These are phyloP conservation scores for Lophochroa leadbeateri DNA, from an alignment of 2,113 vertebrate genomes.

Conservation along the genomic window DNA sequence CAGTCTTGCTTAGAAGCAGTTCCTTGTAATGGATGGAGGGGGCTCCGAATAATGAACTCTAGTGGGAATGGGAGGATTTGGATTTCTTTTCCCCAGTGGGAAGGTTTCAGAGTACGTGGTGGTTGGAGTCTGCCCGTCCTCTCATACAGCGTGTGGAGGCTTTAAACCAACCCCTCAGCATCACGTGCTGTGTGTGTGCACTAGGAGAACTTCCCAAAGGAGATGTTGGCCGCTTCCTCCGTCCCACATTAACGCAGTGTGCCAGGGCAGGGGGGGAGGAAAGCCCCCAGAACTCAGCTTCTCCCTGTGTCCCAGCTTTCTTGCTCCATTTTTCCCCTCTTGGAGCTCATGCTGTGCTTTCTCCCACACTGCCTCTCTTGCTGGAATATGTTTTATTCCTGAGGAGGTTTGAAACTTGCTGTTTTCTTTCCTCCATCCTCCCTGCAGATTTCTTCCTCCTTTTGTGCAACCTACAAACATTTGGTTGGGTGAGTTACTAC, in stretches of 20 bases:
- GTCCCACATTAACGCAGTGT: accelerated
- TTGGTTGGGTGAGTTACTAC: background rate
- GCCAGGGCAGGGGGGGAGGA: background rate
- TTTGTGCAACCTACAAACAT: background rate
- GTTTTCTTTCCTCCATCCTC: background rate
- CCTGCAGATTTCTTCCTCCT: background rate
- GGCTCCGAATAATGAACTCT: background rate
- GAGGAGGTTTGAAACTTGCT: background rate
- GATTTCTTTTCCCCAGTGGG: background rate
- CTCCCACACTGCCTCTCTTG: background rate
- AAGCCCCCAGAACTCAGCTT: background rate
- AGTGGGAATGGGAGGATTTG: background rate
- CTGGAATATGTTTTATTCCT: background rate
- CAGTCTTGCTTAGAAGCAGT: background rate
- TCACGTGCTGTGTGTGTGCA: accelerated
- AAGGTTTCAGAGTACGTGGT: accelerated
- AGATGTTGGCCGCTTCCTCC: background rate
- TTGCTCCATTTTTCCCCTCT: background rate
- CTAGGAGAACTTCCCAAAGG: background rate
- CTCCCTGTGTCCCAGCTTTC: background rate
- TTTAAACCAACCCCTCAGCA: background rate
- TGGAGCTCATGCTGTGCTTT: background rate
- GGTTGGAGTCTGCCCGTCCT: background rate
- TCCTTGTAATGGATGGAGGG: background rate
- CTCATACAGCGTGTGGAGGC: accelerated